These are phyloP conservation scores for Catharus fuscescens DNA, from an alignment of 2,113 vertebrate species.

Conservation along the genomic window DNA sequence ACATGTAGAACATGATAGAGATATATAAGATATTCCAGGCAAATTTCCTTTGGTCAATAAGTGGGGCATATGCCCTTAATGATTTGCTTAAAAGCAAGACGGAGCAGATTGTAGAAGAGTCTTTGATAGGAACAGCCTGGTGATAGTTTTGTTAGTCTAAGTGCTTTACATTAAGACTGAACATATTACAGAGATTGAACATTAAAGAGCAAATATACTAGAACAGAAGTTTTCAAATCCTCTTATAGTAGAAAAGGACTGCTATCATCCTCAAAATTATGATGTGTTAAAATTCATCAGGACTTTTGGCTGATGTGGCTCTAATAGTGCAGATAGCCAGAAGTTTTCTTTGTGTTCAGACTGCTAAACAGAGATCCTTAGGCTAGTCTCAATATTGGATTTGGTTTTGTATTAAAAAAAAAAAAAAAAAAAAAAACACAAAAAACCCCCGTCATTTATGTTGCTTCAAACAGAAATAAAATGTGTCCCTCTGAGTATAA, in stretches of 20 bases:
- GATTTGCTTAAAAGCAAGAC: neutral
- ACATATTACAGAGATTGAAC: neutral
- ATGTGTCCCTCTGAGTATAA: neutral
- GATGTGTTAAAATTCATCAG: neutral
- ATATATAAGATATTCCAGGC: neutral
- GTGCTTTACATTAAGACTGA: neutral
- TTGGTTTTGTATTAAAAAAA: neutral
- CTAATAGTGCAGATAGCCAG: neutral
- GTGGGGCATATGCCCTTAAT: neutral
- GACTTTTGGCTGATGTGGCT: neutral
- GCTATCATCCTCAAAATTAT: neutral
- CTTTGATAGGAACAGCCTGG: neutral
- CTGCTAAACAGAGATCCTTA: neutral
- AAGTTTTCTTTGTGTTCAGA: neutral
- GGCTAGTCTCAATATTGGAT: neutral
- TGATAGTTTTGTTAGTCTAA: neutral
- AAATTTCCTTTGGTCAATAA: neutral
- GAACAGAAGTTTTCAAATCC: neutral
- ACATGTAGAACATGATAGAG: neutral
- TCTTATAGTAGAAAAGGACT: neutral
- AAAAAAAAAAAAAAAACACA: no score
- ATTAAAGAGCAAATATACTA: neutral
- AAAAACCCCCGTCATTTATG: neutral
- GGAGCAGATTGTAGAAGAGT: neutral
- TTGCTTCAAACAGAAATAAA: neutral